Conservation (phyloP, 2,113 vertebrate species). For the Dunckerocampus dactyliophorus region DNA sequence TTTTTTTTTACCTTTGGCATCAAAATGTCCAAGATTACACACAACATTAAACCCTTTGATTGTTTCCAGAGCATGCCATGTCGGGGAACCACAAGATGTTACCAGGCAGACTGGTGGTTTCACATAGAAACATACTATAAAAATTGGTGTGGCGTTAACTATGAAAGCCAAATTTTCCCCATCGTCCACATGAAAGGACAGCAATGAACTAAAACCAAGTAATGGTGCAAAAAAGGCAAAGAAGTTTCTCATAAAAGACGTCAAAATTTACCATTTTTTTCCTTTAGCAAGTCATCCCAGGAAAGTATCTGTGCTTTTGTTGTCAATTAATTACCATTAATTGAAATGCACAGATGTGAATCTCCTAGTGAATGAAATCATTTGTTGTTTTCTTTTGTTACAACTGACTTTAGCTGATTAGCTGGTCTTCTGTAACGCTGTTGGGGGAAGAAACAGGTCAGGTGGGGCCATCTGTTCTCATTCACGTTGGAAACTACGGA, state of each 20-base stretch:
- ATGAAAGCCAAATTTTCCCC: background rate
- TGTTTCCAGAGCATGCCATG: background rate
- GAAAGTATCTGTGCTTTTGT: slow-evolving; percentile 9
- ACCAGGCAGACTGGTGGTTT: background rate
- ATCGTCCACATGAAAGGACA: background rate
- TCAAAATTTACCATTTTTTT: slow-evolving; percentile 10
- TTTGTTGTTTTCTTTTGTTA: too few species aligned
- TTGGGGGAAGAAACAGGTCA: too few species aligned
- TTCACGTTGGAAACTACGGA: too few species aligned
- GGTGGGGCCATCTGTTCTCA: too few species aligned
- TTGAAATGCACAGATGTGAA: too few species aligned
- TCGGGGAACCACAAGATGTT: background rate
- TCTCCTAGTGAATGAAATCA: too few species aligned
- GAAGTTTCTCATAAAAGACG: slow-evolving; percentile 15
- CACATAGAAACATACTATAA: background rate
- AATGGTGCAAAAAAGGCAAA: background rate
- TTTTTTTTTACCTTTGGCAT: background rate
- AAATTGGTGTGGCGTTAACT: background rate
- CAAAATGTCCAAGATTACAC: background rate
- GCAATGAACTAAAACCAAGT: background rate
- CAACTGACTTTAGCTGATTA: too few species aligned
- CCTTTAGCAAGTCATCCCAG: slow-evolving; percentile 36
- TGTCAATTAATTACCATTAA: too few species aligned
- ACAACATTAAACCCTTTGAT: background rate
- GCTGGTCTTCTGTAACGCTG: too few species aligned